These are phyloP conservation scores for Drosophila nasuta DNA, from an alignment of 1,140 invertebrate species.

Conservation along the genomic window DNA sequence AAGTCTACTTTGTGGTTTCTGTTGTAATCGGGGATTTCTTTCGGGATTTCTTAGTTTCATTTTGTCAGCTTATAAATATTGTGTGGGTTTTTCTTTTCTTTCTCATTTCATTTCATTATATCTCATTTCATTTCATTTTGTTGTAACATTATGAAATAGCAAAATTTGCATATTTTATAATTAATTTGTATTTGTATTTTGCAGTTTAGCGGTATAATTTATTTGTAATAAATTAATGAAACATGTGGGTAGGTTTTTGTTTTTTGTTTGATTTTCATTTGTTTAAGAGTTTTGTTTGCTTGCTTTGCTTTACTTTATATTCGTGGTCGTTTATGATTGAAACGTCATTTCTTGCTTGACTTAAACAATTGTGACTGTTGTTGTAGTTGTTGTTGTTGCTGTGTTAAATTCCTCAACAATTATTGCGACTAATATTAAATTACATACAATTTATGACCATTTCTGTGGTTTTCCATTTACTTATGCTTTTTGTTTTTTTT, in stretches of 20 bases:
- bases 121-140: conserved; percentile 38
- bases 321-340: conserved; percentile 47
- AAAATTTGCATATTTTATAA: conserved; percentile 45
- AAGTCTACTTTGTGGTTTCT: conserved; percentile 19
- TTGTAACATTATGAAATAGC: conserved; percentile 50
- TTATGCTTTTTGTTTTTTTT: conserved; percentile 31
- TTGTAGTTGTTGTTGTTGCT: conserved; percentile 5
- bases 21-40: conserved; percentile 14
- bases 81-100: conserved; percentile 32
- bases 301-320: conserved; percentile 23
- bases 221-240: conserved; percentile 81
- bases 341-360: conserved; percentile 44
- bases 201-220: conserved; percentile 68
- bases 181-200: conserved; percentile 30
- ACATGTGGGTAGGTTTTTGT: conserved; percentile 49
- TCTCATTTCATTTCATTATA: conserved; percentile 38
- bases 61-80: conserved; percentile 49
- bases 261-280: conserved; percentile 34
- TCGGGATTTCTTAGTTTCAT: conserved; percentile 52
- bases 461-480: conserved; percentile 22
- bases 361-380: conserved; percentile 61
- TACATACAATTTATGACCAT: conserved; percentile 56
- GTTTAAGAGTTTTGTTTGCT: conserved; percentile 26
- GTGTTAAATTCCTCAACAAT: conserved; percentile 66
- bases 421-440: conserved; percentile 77